A percentile compares a stretch with the other conserved stretches of the same genome.
Conservation (phyloP, 2,888 invertebrate species). For the Pachliopta kotzebuea region DNA sequence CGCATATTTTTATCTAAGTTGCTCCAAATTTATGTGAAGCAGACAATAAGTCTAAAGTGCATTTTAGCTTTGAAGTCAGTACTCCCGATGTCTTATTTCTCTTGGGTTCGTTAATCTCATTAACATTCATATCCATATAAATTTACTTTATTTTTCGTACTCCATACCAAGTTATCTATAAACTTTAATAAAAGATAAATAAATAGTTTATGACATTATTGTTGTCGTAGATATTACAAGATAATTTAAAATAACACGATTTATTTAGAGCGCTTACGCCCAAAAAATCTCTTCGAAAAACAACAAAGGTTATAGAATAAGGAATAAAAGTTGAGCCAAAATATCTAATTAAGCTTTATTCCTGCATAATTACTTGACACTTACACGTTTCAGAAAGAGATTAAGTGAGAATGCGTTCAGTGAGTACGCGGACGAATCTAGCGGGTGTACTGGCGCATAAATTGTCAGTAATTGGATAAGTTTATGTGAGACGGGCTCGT, state of each 20-base stretch:
- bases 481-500: conserved; percentile 47
- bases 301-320: too few relatives aligned
- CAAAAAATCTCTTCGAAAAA: too few relatives aligned
- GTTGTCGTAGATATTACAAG: not conserved
- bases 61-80: conserved; percentile 2
- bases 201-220: not conserved
- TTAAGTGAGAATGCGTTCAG: conserved; percentile 24
- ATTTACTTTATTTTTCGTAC: conserved; percentile 10
- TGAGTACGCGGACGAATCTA: conserved; percentile 24
- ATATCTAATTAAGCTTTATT: not conserved
- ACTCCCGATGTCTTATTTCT: conserved; percentile 20
- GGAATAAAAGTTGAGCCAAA: not conserved
- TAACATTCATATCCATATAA: conserved; percentile 21
- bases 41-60: conserved; percentile 25
- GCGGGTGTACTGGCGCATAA: conserved; percentile 36
- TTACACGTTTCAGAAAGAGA: conserved; percentile 22
- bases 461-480: conserved; percentile 58
- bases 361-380: conserved; percentile 3
- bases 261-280: too few relatives aligned
- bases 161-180: not conserved
- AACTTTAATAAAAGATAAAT: not conserved
- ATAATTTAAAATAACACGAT: too few relatives aligned
- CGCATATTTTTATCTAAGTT: conserved; percentile 12
- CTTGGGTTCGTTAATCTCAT: conserved; percentile 26
- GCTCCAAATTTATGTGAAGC: conserved; percentile 17